These are phyloP conservation scores for Ameiurus melas DNA, from an alignment of 2,113 vertebrate genomes.

Conservation along the genomic window DNA sequence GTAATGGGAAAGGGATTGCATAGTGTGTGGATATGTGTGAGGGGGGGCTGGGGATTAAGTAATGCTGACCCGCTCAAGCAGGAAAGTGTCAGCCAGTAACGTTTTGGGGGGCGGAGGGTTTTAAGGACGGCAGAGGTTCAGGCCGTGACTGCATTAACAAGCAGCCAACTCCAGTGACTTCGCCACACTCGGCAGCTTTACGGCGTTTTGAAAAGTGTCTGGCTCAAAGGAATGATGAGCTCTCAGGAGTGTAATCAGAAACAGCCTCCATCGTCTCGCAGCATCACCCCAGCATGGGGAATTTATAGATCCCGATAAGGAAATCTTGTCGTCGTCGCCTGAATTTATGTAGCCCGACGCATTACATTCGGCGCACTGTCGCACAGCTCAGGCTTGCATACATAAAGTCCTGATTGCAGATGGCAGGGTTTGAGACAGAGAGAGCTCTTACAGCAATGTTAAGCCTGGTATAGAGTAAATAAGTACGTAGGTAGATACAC, in stretches of 20 bases:
- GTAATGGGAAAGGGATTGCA: background rate
- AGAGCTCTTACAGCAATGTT: conserved; percentile 17
- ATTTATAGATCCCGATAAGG: conserved; percentile 70
- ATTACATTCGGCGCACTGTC: conserved; percentile 56
- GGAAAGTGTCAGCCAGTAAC: background rate
- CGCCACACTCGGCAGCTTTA: conserved; percentile 20
- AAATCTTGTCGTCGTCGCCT: conserved; percentile 65
- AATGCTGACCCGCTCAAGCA: conserved; percentile 6
- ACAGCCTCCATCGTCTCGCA: conserved; percentile 39
- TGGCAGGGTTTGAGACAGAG: conserved; percentile 54
- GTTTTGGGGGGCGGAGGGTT: too few relatives aligned
- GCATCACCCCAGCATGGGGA: conserved; percentile 43
- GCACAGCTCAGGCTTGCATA: conserved; percentile 45
- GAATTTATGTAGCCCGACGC: conserved; percentile 66
- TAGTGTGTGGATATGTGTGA: background rate
- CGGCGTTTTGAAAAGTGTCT: conserved; percentile 48
- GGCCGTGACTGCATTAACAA: conserved; percentile 18
- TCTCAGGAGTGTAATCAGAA: conserved; percentile 59
- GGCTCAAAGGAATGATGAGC: conserved; percentile 56
- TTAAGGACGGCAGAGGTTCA: conserved; percentile 40
- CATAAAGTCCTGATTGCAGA: conserved; percentile 50
- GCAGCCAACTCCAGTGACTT: conserved; percentile 17
- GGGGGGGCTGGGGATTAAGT: background rate
- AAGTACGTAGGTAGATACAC: background rate
- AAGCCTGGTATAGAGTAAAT: conserved; percentile 1